Percentiles rank a stretch among this genome's conserved stretches.
Conservation (phyloP, 2,888 invertebrate genomes). For the Leucoptera coffeella region DNA sequence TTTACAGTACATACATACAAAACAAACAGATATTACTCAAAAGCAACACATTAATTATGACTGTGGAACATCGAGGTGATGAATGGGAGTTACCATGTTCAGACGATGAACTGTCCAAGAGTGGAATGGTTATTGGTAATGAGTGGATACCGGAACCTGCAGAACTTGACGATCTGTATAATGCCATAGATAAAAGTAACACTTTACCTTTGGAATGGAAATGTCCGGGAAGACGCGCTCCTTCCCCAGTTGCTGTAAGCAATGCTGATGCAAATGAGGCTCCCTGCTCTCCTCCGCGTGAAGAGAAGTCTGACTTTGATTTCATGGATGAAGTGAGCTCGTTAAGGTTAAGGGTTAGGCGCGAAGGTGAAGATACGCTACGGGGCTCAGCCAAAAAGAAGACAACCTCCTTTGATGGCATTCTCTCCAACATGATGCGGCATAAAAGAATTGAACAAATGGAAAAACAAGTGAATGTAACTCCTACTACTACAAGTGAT, state of each 20-base stretch:
- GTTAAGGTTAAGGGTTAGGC: conserved; percentile 65
- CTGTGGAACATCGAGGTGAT: conserved; percentile 29
- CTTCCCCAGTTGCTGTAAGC: conserved; percentile 60
- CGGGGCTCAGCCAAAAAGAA: conserved; percentile 84
- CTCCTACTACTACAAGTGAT: conserved; percentile 16
- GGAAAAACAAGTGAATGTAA: conserved; percentile 35
- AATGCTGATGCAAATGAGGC: conserved; percentile 35
- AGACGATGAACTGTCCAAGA: conserved; percentile 56
- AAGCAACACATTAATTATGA: no score
- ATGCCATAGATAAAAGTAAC: conserved; percentile 61
- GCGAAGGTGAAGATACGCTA: conserved; percentile 66
- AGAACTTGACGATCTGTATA: conserved; percentile 66
- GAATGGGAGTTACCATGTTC: conserved; percentile 62
- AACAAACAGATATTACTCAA: no score
- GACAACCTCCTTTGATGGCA: conserved; percentile 84
- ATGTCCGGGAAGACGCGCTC: conserved; percentile 70
- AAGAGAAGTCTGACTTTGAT: conserved; percentile 71
- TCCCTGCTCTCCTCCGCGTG: conserved; percentile 32
- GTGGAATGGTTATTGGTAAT: conserved; percentile 37
- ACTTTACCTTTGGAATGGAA: conserved; percentile 71
- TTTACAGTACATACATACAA: no score
- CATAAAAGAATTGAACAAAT: conserved; percentile 64
- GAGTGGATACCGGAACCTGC: conserved; percentile 62
- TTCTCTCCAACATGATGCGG: conserved; percentile 77
- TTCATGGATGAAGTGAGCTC: conserved; percentile 80